Conservation (phyloP, 2,888 invertebrate genomes). For the Steinernema carpocapsae region DNA sequence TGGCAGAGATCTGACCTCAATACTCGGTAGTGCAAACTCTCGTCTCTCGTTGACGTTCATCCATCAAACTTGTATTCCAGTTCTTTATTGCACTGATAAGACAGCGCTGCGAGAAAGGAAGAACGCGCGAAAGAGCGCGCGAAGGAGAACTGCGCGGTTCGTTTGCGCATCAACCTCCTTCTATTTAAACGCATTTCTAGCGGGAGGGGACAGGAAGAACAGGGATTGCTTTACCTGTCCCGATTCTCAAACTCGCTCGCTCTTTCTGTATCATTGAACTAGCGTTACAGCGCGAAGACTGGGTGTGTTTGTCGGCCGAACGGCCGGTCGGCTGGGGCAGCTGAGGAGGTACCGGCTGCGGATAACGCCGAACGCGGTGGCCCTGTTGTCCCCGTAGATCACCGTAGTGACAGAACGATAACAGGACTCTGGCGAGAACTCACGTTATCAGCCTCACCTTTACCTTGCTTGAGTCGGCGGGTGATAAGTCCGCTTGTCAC, state of each 20-base stretch:
- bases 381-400: conserved; percentile 29
- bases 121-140: conserved; percentile 33
- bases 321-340: not conserved
- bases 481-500: conserved; percentile 31
- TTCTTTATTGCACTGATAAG: conserved; percentile 35
- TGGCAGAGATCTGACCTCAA: conserved; percentile 34
- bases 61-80: conserved; percentile 35
- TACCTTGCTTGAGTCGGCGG: conserved; percentile 30
- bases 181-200: conserved; percentile 33
- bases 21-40: conserved; percentile 35
- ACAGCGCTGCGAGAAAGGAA: conserved; percentile 28
- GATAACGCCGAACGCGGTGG: conserved; percentile 6
- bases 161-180: conserved; percentile 34
- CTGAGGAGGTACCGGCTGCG: not conserved
- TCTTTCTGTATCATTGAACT: not conserved
- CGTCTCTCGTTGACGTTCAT: conserved; percentile 35
- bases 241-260: not conserved
- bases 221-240: not conserved
- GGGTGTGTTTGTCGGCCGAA: not conserved
- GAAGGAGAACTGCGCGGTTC: conserved; percentile 34
- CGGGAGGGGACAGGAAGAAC: conserved; percentile 30
- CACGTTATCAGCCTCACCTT: conserved; percentile 34
- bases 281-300: too few relatives aligned
- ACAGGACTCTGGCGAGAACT: conserved; percentile 31
- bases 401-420: conserved; percentile 4